Conservation (phyloP, 1,140 invertebrate species). For the Hycleus phaleratus region DNA sequence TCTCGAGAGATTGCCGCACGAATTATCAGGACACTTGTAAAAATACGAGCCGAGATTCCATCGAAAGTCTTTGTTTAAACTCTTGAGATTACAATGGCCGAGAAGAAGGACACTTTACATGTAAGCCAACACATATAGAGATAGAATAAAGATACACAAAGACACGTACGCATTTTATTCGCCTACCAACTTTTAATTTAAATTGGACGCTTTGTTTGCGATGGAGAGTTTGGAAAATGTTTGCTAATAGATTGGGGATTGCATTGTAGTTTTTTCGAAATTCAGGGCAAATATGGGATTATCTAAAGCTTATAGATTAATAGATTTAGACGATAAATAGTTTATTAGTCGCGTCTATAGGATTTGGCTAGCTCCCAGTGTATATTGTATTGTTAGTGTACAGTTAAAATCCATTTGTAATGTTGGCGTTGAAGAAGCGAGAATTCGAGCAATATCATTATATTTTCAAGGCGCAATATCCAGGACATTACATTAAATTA, state of each 20-base stretch:
- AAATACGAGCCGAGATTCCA: slow-evolving; percentile 28
- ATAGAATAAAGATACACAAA: background rate
- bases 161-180: too few species aligned
- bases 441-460: background rate
- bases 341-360: too few species aligned
- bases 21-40: slow-evolving; percentile 31
- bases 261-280: too few species aligned
- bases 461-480: slow-evolving; percentile 3
- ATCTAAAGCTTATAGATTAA: too few species aligned
- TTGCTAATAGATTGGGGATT: too few species aligned
- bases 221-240: too few species aligned
- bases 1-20: slow-evolving; percentile 22
- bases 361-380: too few species aligned
- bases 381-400: too few species aligned
- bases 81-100: slow-evolving; percentile 18
- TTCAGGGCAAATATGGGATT: too few species aligned
- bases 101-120: slow-evolving; percentile 1
- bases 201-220: background rate
- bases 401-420: too few species aligned
- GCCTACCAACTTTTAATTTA: background rate
- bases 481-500: slow-evolving; percentile 10
- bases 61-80: slow-evolving; percentile 22
- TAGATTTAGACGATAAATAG: too few species aligned
- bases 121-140: background rate
- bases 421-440: background rate